Evolutionary conservation across 2,113 vertebrate species (phyloP).

Genomic region (Bubo scandiacus): DNA sequence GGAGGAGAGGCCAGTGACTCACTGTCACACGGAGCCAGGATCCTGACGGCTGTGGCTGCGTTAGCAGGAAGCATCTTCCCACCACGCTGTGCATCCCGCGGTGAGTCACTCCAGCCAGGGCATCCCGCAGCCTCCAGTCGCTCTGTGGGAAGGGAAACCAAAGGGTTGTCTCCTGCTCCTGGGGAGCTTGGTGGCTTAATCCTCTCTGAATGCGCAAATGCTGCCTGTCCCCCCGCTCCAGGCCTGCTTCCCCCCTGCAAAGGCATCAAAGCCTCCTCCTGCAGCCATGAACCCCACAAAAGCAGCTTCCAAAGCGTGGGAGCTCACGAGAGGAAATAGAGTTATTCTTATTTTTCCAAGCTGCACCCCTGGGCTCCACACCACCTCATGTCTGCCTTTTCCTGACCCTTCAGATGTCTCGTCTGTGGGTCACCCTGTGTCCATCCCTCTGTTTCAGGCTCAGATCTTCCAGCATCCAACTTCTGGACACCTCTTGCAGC

Average conservation of each 20-base stretch:
- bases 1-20: not conserved
- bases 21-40: not conserved
- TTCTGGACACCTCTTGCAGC: not conserved
- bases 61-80: not conserved
- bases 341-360: no score
- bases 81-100: not conserved
- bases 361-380: not conserved
- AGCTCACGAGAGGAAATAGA: not conserved
- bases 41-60: not conserved
- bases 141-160: not conserved
- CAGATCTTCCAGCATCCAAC: not conserved
- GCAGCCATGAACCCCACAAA: not conserved
- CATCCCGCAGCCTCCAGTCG: not conserved
- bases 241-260: not conserved
- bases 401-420: not conserved
- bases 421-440: not conserved
- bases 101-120: not conserved
- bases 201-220: not conserved
- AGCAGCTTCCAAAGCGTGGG: not conserved
- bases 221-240: not conserved
- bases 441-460: not conserved
- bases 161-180: not conserved
- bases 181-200: not conserved
- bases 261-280: not conserved
- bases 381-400: not conserved